Evolutionary conservation across 2,888 invertebrate species (phyloP).

Genomic region (Agrotis clavis): DNA sequence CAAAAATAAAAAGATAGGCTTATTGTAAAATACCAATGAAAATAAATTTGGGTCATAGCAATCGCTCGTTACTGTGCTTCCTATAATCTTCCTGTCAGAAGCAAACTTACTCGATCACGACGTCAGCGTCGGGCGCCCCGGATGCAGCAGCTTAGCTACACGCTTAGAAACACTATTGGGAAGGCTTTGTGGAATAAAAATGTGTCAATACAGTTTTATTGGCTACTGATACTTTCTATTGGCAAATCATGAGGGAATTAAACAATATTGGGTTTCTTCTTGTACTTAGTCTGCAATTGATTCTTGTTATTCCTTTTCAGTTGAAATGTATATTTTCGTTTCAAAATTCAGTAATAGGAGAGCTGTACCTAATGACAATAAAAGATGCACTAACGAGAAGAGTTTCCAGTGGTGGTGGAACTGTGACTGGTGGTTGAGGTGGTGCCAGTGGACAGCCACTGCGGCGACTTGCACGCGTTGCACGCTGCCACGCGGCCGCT

Average conservation of each 20-base stretch:
- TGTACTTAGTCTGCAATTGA: too few species aligned
- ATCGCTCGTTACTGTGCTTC: conserved; percentile 78
- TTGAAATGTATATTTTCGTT: background rate
- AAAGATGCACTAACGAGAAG: conserved; percentile 88
- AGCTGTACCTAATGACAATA: background rate
- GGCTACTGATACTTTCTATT: conserved; percentile 22
- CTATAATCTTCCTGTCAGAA: conserved; percentile 85
- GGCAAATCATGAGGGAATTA: conserved; percentile 7
- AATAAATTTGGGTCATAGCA: conserved; percentile 75
- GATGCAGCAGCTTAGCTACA: conserved; percentile 69
- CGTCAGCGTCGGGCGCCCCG: conserved; percentile 39
- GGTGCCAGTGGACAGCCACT: conserved; percentile 88
- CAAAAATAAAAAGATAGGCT: conserved; percentile 12
- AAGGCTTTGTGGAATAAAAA: conserved; percentile 47
- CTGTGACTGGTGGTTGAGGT: conserved; percentile 91
- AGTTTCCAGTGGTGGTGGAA: conserved; percentile 91
- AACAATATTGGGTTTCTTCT: conserved; percentile 3
- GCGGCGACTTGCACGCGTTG: conserved; percentile 83
- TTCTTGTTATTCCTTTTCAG: background rate
- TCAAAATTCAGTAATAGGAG: background rate
- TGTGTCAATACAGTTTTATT: conserved; percentile 31
- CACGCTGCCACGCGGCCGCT: conserved; percentile 73
- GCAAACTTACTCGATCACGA: conserved; percentile 76
- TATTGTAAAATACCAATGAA: conserved; percentile 29
- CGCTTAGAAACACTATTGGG: conserved; percentile 60